A percentile compares a stretch with the other conserved stretches of the same genome.
These are phyloP conservation scores for Agriopis aurantiaria DNA, from an alignment of 2,888 invertebrate genomes.

Conservation along the genomic window DNA sequence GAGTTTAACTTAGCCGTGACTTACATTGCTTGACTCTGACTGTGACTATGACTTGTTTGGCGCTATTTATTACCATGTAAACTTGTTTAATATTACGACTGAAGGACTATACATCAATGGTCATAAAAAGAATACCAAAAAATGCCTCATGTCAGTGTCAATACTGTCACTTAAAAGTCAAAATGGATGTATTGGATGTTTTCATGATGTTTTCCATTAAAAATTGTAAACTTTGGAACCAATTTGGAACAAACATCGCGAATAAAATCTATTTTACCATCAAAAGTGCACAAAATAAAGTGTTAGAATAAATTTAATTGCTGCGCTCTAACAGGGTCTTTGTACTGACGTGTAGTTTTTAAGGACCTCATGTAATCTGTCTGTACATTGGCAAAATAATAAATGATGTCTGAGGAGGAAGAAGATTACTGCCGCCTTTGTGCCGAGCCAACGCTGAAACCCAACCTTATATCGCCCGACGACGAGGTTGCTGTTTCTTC, in stretches of 20 bases:
- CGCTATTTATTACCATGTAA: no score
- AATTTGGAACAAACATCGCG: not conserved
- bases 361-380: no score
- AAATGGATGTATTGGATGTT: constrained; percentile 26
- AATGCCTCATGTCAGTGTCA: constrained; percentile 10
- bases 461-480: constrained; percentile 68
- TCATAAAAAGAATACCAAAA: not conserved
- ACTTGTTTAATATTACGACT: no score
- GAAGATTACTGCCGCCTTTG: constrained; percentile 76
- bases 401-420: constrained; percentile 63
- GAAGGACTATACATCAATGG: no score
- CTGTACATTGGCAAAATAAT: no score
- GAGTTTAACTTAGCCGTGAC: no score
- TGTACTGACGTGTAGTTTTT: no score
- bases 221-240: constrained; percentile 15
- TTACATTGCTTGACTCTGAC: no score
- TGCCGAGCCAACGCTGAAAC: constrained; percentile 72
- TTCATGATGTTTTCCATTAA: constrained; percentile 1
- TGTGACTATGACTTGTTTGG: no score
- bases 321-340: no score
- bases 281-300: constrained; percentile 26
- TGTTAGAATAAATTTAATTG: not conserved
- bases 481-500: constrained; percentile 72
- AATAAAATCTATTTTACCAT: constrained; percentile 8
- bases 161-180: constrained; percentile 27